phyloP scores from a whole-genome alignment of 2,797 vertebrate species.

The Chelon labrosus region DNA sequence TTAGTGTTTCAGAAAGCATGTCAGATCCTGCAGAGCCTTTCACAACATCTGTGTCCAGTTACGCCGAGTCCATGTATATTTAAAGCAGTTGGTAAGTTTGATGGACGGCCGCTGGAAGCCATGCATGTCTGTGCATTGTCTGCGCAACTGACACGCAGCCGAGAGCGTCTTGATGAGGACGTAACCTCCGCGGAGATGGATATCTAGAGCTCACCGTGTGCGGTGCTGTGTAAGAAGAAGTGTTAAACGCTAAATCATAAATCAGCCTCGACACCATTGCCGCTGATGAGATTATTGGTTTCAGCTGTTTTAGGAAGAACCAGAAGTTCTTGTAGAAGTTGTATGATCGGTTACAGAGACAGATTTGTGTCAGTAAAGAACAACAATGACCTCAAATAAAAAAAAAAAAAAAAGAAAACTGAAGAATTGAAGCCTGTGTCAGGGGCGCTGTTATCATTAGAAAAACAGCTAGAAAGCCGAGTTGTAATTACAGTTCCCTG shows the following conservation, averaged over 20 bases:
- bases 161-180: conserved; percentile 47
- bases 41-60: conserved; percentile 75
- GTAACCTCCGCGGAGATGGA: conserved; percentile 50
- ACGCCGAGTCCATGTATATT: conserved; percentile 45
- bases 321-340: conserved; percentile 40
- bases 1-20: conserved; percentile 62
- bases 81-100: conserved; percentile 49
- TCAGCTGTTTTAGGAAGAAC: conserved; percentile 64
- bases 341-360: conserved; percentile 43
- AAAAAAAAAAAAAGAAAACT: conserved; percentile 31
- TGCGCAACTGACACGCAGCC: conserved; percentile 44
- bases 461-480: not conserved
- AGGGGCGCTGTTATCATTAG: conserved; percentile 1
- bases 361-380: conserved; percentile 52
- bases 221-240: conserved; percentile 20
- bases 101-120: conserved; percentile 64
- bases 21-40: conserved; percentile 51
- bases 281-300: conserved; percentile 75
- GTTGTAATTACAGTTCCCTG: conserved; percentile 6
- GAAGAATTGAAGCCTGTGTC: conserved; percentile 22
- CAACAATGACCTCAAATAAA: conserved; percentile 22
- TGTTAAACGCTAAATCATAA: conserved; percentile 63
- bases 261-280: conserved; percentile 63
- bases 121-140: conserved; percentile 61
- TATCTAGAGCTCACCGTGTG: conserved; percentile 47